Evolutionary conservation across 2,888 invertebrate genomes (phyloP).

Genomic region (Cheilosia pagana): DNA sequence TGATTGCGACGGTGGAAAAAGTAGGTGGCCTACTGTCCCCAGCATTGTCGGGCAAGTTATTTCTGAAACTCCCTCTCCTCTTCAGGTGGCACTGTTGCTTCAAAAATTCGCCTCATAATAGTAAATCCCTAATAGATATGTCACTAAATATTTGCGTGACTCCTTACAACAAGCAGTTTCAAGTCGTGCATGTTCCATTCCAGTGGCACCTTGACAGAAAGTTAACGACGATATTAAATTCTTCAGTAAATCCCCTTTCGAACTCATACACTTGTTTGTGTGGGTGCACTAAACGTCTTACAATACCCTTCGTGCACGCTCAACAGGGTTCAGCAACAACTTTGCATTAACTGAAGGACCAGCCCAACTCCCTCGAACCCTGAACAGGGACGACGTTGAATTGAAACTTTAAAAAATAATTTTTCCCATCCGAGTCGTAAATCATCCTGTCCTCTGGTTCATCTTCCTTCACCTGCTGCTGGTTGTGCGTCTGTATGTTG

Average conservation of each 20-base stretch:
- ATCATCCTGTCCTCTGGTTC: constrained; percentile 34
- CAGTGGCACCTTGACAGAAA: neutral
- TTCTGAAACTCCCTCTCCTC: too few species aligned
- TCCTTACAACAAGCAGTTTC: too few species aligned
- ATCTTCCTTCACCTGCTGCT: constrained; percentile 26
- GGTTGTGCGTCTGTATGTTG: neutral
- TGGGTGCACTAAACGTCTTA: neutral
- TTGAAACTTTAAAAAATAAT: constrained; percentile 39
- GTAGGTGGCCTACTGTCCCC: too few species aligned
- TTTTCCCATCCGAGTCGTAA: constrained; percentile 38
- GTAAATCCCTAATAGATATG: too few species aligned
- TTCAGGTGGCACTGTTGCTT: too few species aligned
- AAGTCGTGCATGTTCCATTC: neutral
- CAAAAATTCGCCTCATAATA: too few species aligned
- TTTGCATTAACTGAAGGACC: neutral
- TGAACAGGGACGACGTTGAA: neutral
- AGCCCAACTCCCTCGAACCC: neutral
- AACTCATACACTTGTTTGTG: neutral
- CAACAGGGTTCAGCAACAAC: neutral
- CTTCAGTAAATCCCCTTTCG: neutral
- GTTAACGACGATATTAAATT: neutral
- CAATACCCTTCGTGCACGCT: neutral
- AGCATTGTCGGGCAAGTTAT: too few species aligned
- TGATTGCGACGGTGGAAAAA: too few species aligned
- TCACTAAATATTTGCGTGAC: too few species aligned